Conservation (phyloP, 2,113 vertebrate species). For the Erinaceus europaeus region DNA sequence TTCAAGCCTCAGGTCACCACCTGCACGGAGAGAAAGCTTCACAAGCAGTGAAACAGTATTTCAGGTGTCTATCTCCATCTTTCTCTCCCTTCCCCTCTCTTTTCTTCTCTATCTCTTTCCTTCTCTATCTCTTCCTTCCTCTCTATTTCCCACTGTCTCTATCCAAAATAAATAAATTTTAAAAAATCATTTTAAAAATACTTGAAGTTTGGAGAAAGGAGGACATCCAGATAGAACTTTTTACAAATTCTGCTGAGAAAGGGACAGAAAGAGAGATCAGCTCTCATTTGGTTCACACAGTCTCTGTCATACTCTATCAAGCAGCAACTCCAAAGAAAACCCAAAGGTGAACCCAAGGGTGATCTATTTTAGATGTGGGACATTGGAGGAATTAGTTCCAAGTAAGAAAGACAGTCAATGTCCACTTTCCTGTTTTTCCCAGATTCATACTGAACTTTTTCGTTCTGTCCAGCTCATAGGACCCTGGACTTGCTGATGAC, state of each 20-base stretch:
- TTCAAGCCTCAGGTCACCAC: too few species aligned
- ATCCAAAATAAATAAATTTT: too few species aligned
- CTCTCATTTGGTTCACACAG: neutral
- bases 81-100: too few species aligned
- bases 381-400: neutral
- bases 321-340: neutral
- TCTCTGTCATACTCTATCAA: neutral
- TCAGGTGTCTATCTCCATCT: too few species aligned
- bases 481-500: constrained; percentile 61
- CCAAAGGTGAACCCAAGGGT: neutral
- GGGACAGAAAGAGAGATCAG: neutral
- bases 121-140: too few species aligned
- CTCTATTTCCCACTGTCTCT: too few species aligned
- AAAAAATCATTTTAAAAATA: too few species aligned
- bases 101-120: too few species aligned
- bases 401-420: neutral
- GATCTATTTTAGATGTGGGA: neutral
- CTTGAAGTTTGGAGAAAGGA: neutral
- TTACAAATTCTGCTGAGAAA: neutral
- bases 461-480: constrained; percentile 22
- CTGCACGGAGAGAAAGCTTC: too few species aligned
- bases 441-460: constrained; percentile 46
- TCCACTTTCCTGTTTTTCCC: constrained; percentile 31
- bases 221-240: neutral
- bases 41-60: too few species aligned